These are phyloP conservation scores for Notodonta ziczac DNA, from an alignment of 2,888 invertebrate genomes.

Conservation along the genomic window DNA sequence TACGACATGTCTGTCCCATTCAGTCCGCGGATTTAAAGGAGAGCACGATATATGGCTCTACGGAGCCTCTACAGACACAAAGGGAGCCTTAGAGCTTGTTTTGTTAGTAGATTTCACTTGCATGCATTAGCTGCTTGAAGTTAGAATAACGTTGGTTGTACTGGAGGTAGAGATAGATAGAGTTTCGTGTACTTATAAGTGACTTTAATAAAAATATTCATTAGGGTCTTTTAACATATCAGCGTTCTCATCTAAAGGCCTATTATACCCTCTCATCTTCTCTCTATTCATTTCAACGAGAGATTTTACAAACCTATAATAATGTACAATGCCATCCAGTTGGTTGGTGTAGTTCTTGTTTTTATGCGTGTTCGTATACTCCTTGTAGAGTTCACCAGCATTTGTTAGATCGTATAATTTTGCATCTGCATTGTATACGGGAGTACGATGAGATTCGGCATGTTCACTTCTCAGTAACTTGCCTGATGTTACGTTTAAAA, in stretches of 20 bases:
- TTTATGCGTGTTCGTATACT: conserved; percentile 38
- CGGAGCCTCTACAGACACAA: too few relatives aligned
- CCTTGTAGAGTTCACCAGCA: conserved; percentile 46
- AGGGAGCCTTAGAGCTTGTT: too few relatives aligned
- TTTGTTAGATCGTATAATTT: conserved; percentile 55
- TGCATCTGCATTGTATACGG: background rate
- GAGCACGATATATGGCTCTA: too few relatives aligned
- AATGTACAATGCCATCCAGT: conserved; percentile 36
- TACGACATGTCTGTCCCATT: background rate
- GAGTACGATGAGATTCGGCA: conserved; percentile 9
- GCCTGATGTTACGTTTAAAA: conserved; percentile 4
- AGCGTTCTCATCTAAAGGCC: conserved; percentile 41
- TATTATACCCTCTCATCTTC: conserved; percentile 39
- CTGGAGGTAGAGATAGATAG: too few relatives aligned
- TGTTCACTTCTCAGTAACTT: background rate
- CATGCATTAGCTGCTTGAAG: too few relatives aligned
- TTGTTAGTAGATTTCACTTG: too few relatives aligned
- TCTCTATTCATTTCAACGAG: conserved; percentile 55
- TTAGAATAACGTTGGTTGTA: too few relatives aligned
- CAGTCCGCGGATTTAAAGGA: conserved; percentile 1
- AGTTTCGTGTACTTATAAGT: too few relatives aligned
- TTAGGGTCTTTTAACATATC: conserved; percentile 50
- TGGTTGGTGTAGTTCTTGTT: conserved; percentile 41
- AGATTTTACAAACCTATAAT: conserved; percentile 62
- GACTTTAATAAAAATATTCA: conserved; percentile 46